Base-by-base conservation (phyloP, 92 coral and sea anemone genomes). In the Epizoanthus ramosus region DNA sequence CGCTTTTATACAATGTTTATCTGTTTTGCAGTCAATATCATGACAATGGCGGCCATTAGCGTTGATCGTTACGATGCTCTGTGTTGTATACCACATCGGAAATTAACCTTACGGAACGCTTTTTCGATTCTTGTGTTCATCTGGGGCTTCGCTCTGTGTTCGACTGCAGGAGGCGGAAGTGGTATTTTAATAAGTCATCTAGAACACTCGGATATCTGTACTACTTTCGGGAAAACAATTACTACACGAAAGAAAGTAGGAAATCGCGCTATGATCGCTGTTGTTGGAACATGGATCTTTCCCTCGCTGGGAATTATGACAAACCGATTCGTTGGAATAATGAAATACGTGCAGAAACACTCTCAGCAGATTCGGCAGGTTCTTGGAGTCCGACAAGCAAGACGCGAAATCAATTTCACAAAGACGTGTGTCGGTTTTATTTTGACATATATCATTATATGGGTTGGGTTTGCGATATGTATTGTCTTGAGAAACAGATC, bases 31-130 rank as follows among this genome's bases (percentile, higher is more conserved):
- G 88, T 88, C 4, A 88, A 88, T 18, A 79, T 88, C 37, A 83
- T 79, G 81, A 88, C 91, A 24, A 53, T 88, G 52, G 88, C 91
- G 6, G 79, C 68, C 4, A 88, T 88, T 6, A 79, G 80, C 24
- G 80, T 88, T 71, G 91, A 88, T 81, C 88, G 91, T 22, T 79
- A 88, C 57, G 91, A 88, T 35, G 91, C 91, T 33, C 79, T 88
- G 13, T 88, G 88, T 25, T 71, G 85, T 15, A 73, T 83, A 24
- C 85, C 91, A 2, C 54, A 75, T 33, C 91, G 88, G 7, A 63
- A 84, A 47, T 76, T 88, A 45, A 88, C 88, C 8, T n/a, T 73
- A 53, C 35, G 2, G 18, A 84, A 84, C 59, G 81, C 88, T 0
- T 79, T 73, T 3, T 33, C 72, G 5, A 19, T 13, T 67, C 43